Conservation (phyloP, 2,113 vertebrate species). For the Sula dactylatra region DNA sequence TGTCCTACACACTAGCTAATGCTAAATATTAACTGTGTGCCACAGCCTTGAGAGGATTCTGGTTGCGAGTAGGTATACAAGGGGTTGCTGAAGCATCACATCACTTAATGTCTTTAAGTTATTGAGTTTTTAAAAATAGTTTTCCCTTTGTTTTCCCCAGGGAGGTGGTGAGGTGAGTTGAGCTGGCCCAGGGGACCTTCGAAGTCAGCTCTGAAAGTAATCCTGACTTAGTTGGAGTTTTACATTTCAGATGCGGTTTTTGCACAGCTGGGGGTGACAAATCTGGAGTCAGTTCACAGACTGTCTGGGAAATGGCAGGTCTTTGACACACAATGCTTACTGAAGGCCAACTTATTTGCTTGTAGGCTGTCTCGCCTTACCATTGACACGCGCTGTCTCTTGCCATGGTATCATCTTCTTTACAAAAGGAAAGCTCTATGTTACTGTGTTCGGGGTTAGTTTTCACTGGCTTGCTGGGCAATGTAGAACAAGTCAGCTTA, state of each 20-base stretch:
- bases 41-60: accelerated
- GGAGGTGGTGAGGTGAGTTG: accelerated
- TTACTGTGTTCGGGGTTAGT: background rate
- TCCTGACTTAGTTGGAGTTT: accelerated
- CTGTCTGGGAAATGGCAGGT: background rate
- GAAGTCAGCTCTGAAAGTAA: background rate
- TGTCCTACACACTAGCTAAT: accelerated
- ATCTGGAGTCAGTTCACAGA: accelerated
- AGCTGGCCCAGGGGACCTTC: too few relatives aligned
- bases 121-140: accelerated
- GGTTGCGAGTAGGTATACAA: too few relatives aligned
- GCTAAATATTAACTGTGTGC: accelerated
- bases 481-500: background rate
- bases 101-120: background rate
- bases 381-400: accelerated
- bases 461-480: background rate
- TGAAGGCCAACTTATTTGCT: background rate
- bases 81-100: accelerated
- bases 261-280: background rate
- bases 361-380: too few relatives aligned
- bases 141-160: background rate
- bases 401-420: accelerated
- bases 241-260: background rate
- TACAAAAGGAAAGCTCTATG: background rate
- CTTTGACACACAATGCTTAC: accelerated